These are phyloP conservation scores for Drosophila repletoides DNA, from an alignment of 1,140 invertebrate genomes.

Conservation along the genomic window DNA sequence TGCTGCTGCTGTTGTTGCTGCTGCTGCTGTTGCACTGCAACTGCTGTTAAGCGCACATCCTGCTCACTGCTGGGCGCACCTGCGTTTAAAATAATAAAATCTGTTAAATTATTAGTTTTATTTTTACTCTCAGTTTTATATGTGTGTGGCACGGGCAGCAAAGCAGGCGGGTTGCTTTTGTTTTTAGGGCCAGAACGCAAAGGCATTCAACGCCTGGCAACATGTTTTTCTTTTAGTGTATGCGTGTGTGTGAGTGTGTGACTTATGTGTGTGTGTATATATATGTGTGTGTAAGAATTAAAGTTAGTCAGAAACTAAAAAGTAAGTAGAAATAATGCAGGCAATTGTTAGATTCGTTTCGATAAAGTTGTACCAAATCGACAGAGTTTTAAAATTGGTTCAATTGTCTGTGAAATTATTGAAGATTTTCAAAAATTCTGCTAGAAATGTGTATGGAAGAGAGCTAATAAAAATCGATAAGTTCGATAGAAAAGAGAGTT, in stretches of 20 bases:
- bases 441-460: background rate
- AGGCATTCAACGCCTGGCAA: slow-evolving; percentile 46
- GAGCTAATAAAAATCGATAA: slow-evolving; percentile 4
- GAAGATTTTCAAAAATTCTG: background rate
- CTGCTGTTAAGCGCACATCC: slow-evolving; percentile 82
- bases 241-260: slow-evolving; percentile 20
- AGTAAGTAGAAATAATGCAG: slow-evolving; percentile 18
- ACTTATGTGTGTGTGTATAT: slow-evolving; percentile 7
- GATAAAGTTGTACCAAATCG: background rate
- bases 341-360: slow-evolving; percentile 7
- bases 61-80: slow-evolving; percentile 90
- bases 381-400: background rate
- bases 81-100: slow-evolving; percentile 83
- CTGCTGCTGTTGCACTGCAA: slow-evolving; percentile 76
- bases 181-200: slow-evolving; percentile 44
- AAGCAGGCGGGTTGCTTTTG: slow-evolving; percentile 42
- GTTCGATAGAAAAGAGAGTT: background rate
- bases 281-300: background rate
- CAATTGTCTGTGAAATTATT: background rate
- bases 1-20: slow-evolving; percentile 63
- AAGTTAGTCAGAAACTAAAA: slow-evolving; percentile 27
- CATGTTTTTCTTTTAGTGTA: slow-evolving; percentile 15
- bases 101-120: slow-evolving; percentile 78
- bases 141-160: slow-evolving; percentile 60
- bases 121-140: slow-evolving; percentile 39